Evolutionary conservation across 1,140 invertebrate genomes (phyloP).

Genomic region (Dolichoris vasculosae): DNA sequence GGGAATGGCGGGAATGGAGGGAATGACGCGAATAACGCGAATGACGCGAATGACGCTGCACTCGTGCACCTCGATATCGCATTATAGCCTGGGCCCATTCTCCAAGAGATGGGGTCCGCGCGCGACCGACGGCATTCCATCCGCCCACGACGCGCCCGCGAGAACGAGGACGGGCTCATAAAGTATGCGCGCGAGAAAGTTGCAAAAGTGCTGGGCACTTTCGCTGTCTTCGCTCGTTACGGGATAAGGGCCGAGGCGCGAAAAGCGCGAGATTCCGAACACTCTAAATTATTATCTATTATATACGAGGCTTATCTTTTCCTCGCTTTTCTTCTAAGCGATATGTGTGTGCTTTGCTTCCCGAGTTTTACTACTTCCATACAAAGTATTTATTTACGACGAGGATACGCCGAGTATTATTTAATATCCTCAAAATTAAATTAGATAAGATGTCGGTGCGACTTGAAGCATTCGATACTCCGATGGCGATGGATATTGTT

Average conservation of each 20-base stretch:
- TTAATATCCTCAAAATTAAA: conserved; percentile 3
- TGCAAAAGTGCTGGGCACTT: conserved; percentile 3
- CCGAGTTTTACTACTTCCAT: neutral
- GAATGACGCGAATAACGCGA: too few species aligned
- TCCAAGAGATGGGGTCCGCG: conserved; percentile 23
- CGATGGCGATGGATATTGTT: neutral
- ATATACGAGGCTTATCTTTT: neutral
- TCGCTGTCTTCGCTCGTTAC: conserved; percentile 1
- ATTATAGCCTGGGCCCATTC: conserved; percentile 27
- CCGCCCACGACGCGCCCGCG: conserved; percentile 51
- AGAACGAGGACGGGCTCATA: conserved; percentile 15
- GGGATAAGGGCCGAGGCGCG: neutral
- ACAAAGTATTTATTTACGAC: neutral
- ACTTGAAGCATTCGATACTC: neutral
- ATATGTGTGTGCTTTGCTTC: neutral
- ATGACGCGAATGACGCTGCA: neutral
- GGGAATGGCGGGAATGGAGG: too few species aligned
- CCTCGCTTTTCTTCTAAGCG: neutral
- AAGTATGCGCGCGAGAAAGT: conserved; percentile 13
- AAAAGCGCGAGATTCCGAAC: neutral
- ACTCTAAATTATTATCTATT: conserved; percentile 13
- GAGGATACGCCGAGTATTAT: neutral
- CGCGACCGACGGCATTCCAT: conserved; percentile 58
- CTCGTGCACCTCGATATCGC: conserved; percentile 4
- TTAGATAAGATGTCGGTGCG: neutral